These are phyloP conservation scores for Microcebus griseorufus DNA, from an alignment of 2,113 vertebrate species.

Conservation along the genomic window DNA sequence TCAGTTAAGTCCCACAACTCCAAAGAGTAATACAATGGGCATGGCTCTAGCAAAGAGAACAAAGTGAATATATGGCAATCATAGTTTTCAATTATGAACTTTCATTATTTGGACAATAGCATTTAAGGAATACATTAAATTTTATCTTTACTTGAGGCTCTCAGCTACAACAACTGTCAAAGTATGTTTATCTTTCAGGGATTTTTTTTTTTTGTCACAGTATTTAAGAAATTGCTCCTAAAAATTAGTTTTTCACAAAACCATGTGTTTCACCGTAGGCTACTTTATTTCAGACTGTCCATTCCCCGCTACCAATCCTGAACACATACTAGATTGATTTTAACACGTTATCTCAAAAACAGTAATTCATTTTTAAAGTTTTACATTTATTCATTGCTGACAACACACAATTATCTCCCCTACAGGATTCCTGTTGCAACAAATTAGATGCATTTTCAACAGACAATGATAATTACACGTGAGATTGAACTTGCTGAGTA, in stretches of 20 bases:
- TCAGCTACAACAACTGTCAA: not conserved
- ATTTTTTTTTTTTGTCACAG: not conserved
- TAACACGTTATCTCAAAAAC: constrained; percentile 1
- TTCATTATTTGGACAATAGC: constrained; percentile 5
- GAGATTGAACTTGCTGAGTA: not conserved
- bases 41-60: not conserved
- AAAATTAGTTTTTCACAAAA: constrained; percentile 44
- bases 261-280: not conserved
- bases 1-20: not conserved
- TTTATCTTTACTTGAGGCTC: constrained; percentile 9
- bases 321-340: not conserved
- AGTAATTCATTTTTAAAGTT: constrained; percentile 19
- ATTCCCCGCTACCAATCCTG: not conserved
- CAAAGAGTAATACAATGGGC: not conserved
- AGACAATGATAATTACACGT: not conserved
- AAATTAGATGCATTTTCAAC: not conserved
- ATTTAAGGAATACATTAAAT: constrained; percentile 1
- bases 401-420: not conserved
- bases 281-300: not conserved
- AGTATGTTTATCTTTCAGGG: not conserved
- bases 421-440: not conserved
- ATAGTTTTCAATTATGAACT: not conserved
- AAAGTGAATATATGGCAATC: not conserved
- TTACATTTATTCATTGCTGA: constrained; percentile 27
- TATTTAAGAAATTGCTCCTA: constrained; percentile 13